phyloP scores from a whole-genome alignment of 2,113 vertebrate genomes.

The Patagioenas fasciata region DNA sequence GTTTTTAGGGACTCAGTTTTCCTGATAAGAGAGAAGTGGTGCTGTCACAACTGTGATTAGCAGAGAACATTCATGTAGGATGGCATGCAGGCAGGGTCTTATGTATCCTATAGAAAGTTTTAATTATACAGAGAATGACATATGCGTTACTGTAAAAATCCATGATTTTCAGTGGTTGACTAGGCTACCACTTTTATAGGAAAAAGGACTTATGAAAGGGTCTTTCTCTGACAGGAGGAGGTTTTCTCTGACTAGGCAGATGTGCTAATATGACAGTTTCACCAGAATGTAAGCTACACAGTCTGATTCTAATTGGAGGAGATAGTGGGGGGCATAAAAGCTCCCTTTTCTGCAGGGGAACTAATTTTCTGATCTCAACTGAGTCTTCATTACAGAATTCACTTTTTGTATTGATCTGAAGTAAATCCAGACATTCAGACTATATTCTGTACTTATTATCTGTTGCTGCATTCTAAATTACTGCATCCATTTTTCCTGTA shows the following conservation, averaged over 20 bases:
- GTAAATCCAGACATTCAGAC: neutral
- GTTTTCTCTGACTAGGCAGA: neutral
- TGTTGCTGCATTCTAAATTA: neutral
- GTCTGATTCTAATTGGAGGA: neutral
- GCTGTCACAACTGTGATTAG: neutral
- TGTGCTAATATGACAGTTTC: fast-evolving
- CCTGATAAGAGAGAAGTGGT: neutral
- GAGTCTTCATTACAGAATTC: neutral
- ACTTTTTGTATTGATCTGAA: neutral
- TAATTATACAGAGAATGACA: neutral
- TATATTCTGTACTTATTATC: neutral
- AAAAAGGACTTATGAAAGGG: neutral
- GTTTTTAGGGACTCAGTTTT: neutral
- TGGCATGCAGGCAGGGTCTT: neutral
- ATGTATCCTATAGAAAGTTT: neutral
- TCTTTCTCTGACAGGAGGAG: neutral
- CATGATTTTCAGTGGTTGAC: neutral
- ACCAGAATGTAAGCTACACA: neutral
- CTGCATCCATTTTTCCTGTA: neutral
- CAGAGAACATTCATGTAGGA: neutral
- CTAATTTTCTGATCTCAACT: neutral
- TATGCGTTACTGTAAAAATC: neutral
- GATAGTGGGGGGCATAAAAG: neutral
- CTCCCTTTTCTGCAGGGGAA: neutral
- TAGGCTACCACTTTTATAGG: neutral